Base-by-base conservation (phyloP, 2,113 vertebrate species). In the Natator depressus region DNA sequence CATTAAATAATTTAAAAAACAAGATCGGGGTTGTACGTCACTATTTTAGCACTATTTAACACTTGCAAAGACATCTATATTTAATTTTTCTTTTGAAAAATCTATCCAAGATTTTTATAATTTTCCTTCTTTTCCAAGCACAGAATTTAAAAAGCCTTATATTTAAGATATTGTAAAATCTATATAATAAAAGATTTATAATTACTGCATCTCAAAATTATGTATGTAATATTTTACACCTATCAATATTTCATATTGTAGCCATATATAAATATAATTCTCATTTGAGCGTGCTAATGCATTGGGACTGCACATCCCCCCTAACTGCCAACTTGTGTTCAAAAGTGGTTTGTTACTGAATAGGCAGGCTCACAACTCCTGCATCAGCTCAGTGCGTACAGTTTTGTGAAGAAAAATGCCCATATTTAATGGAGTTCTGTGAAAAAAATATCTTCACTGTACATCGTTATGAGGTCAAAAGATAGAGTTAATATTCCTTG, bases 201-300 rank as follows among this genome's bases (percentile, higher is more conserved):
- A 5, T 75, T 89, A 85, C 14, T 20, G 76, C 88, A 53, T 59
- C 80, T 10, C 47, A 17, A 1, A 89, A 59, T 59, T 47, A 54
- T 7, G 24, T 1, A 0, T 29, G 55, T 8, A 22, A n/a, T 59
- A 47, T n/a, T 89, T 75, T 38, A 55, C 22, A 82, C 22, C 8
- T 38, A 72, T 22, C 19, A 38, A 49, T 82, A 38, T 93, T 94
- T 75, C 84, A 55, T 49, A 84, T 51, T 65, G 50, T 29, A 94
- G 29, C 4, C 8, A 72, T 5, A 19, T 2, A 1, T 6, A 46
- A 19, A 12, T 84, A 69, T n/a, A 35, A 69, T 62, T 62, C 19
- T 72, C 35, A 76, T 82, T 55, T 55, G 9, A 80, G n/a, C 84
- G 14, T 50, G 10, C 3, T 17, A 5, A 7, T 51, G 51, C n/a